Percentiles rank a stretch among this genome's conserved stretches.
Evolutionary conservation across 2,113 vertebrate species (phyloP).

Genomic region (Pao palembangensis): DNA sequence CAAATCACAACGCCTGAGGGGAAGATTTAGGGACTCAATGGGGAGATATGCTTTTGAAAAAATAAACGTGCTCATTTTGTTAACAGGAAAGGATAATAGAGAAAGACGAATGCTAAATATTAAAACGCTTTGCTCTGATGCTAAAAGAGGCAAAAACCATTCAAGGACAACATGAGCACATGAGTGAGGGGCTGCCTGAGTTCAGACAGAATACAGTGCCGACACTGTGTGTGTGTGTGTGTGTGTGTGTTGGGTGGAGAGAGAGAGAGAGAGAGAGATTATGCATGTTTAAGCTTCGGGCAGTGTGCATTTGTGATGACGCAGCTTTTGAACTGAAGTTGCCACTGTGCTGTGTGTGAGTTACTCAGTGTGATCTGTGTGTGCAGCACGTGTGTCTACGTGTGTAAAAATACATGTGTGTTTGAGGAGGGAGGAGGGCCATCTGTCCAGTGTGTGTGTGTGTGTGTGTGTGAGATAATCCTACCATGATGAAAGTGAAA

Average conservation of each 20-base stretch:
- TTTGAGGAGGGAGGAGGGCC: constrained; percentile 42
- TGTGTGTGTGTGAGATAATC: constrained; percentile 42
- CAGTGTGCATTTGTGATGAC: constrained; percentile 46
- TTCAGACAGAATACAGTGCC: constrained; percentile 37
- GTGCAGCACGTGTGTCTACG: constrained; percentile 8
- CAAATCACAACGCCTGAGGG: background rate
- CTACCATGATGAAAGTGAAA: constrained; percentile 49
- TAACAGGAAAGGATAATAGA: background rate
- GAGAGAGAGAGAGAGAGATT: constrained; percentile 26
- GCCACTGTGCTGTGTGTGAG: constrained; percentile 30
- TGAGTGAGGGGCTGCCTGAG: constrained; percentile 11
- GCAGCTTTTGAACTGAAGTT: constrained; percentile 47
- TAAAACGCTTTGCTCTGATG: background rate
- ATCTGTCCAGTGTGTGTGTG: constrained; percentile 59
- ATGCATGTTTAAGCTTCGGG: constrained; percentile 36
- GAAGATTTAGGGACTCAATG: background rate
- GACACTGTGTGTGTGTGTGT: constrained; percentile 22
- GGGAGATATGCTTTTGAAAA: too few species aligned
- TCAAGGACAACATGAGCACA: constrained; percentile 23
- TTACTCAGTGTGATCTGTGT: constrained; percentile 19
- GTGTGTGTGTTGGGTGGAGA: constrained; percentile 15
- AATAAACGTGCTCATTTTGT: background rate
- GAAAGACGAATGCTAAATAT: background rate
- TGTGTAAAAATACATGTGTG: constrained; percentile 12
- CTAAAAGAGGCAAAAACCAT: constrained; percentile 3